Evolutionary conservation across 2,113 vertebrate genomes (phyloP).

Genomic region (Mesoclemmys tuberculata): DNA sequence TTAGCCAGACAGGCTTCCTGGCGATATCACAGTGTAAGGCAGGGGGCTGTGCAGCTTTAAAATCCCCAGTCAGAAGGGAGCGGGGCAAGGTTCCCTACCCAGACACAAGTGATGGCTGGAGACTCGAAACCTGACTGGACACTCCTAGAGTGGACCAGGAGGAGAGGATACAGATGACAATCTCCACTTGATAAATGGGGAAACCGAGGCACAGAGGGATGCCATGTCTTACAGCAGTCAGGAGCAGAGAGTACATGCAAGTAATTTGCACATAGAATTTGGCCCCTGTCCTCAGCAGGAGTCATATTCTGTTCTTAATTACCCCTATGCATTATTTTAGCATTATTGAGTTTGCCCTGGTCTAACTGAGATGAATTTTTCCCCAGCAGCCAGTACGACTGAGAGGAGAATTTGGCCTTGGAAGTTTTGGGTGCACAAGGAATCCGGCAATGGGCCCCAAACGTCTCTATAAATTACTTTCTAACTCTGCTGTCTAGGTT

Average conservation of each 20-base stretch:
- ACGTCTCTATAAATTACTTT: slow-evolving; percentile 29
- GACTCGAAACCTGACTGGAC: background rate
- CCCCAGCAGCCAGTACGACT: background rate
- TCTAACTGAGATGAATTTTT: background rate
- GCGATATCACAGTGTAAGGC: background rate
- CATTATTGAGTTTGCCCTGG: background rate
- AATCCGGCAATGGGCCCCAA: background rate
- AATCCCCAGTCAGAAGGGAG: background rate
- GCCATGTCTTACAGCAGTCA: background rate
- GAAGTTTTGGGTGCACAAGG: background rate
- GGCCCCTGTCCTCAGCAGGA: slow-evolving; percentile 49
- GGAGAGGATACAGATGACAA: background rate
- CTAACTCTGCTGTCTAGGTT: background rate
- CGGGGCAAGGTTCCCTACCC: background rate
- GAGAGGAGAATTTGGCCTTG: slow-evolving; percentile 43
- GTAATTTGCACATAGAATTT: slow-evolving; percentile 26
- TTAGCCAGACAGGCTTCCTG: too few relatives aligned
- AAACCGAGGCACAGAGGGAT: slow-evolving; percentile 7
- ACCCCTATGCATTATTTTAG: slow-evolving; percentile 2
- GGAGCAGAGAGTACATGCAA: slow-evolving; percentile 41
- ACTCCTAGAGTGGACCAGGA: background rate
- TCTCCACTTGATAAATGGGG: slow-evolving; percentile 29
- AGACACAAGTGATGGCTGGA: background rate
- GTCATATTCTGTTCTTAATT: slow-evolving; percentile 21
- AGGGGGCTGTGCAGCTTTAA: background rate